A percentile compares a stretch with the other conserved stretches of the same genome.
Evolutionary conservation across 2,797 vertebrate genomes (phyloP).

Genomic region (Chaetodon trifasciatus): DNA sequence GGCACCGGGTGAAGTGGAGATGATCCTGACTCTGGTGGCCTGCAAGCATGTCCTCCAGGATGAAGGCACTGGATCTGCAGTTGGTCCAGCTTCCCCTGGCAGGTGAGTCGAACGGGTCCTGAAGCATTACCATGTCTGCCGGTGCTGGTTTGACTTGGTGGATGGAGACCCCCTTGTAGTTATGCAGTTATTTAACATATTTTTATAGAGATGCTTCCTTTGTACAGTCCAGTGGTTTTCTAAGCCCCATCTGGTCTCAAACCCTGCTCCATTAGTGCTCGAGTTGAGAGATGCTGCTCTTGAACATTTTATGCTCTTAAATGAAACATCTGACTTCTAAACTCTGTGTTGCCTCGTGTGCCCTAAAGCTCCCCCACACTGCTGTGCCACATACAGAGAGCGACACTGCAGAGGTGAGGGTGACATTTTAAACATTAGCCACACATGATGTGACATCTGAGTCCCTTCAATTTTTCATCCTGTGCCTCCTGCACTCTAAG

Average conservation of each 20-base stretch:
- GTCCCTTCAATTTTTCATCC: slow-evolving; percentile 48
- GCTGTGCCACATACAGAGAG: neutral
- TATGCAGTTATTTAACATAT: too few species aligned
- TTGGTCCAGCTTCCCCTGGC: too few species aligned
- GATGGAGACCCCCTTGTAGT: too few species aligned
- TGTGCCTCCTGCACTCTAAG: neutral
- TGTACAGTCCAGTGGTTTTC: neutral
- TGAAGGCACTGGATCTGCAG: too few species aligned
- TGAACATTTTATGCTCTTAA: neutral
- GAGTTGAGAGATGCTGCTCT: neutral
- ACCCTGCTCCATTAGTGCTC: neutral
- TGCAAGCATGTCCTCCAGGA: too few species aligned
- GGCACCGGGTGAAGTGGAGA: too few species aligned
- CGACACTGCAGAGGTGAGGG: neutral
- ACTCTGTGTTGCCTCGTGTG: neutral
- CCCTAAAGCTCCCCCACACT: neutral
- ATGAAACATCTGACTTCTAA: slow-evolving; percentile 9
- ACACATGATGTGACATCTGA: slow-evolving; percentile 44
- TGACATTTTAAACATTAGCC: slow-evolving; percentile 31
- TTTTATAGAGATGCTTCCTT: neutral
- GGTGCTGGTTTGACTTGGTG: neutral
- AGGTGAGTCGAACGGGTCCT: neutral
- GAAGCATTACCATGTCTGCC: neutral
- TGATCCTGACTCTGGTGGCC: too few species aligned
- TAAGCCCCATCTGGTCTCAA: neutral